Percentiles rank a stretch among this genome's conserved stretches.
These are phyloP conservation scores for Sebastes ruberrimus DNA, from an alignment of 2,797 vertebrate genomes.

Conservation along the genomic window DNA sequence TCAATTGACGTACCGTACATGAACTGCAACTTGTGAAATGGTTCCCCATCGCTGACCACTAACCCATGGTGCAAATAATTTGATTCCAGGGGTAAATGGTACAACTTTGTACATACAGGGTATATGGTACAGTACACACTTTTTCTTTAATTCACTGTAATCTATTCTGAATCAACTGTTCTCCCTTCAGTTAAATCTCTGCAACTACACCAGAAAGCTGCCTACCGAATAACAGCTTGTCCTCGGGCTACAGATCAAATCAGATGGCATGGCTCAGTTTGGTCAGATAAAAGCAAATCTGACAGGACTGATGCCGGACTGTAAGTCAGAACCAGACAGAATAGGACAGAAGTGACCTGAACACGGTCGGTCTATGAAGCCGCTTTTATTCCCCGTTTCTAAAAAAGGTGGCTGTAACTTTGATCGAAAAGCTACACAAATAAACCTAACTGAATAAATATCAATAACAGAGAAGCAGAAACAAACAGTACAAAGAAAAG, in stretches of 20 bases:
- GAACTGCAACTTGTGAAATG: neutral
- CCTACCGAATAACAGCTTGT: slow-evolving; percentile 2
- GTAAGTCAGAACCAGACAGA: neutral
- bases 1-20: neutral
- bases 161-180: neutral
- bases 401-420: neutral
- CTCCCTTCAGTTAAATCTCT: neutral
- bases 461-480: neutral
- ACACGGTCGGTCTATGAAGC: neutral
- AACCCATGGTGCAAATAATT: neutral
- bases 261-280: slow-evolving; percentile 18
- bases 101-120: neutral
- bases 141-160: neutral
- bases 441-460: neutral
- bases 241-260: slow-evolving; percentile 5
- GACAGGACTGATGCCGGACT: slow-evolving; percentile 14
- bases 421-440: neutral
- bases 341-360: neutral
- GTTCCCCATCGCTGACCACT: neutral
- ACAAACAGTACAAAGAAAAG: neutral
- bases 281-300: neutral
- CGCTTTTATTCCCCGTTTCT: neutral
- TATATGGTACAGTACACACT: neutral
- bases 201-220: neutral
- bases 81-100: neutral